A percentile compares a stretch with the other conserved stretches of the same genome.
These are phyloP conservation scores for Zeugodacus cucurbitae DNA, from an alignment of 1,140 invertebrate species.

Conservation along the genomic window DNA sequence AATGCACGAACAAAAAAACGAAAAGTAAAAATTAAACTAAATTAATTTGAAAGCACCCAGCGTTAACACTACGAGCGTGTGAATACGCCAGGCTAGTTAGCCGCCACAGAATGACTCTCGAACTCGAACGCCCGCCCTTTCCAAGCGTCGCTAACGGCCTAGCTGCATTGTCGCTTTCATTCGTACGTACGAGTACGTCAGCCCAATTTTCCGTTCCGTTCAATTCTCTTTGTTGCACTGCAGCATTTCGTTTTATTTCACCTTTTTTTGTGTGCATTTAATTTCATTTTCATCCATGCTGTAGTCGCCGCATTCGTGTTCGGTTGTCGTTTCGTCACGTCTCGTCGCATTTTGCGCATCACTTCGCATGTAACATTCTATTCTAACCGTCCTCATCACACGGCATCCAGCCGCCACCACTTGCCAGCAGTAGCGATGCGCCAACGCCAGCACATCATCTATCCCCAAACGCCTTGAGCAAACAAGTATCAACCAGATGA, in stretches of 20 bases:
- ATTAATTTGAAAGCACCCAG: not conserved
- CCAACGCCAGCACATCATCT: not conserved
- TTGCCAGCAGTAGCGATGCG: not conserved
- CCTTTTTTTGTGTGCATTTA: slow-evolving; percentile 17
- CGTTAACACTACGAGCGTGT: not conserved
- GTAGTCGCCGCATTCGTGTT: not conserved
- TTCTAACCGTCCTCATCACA: not conserved
- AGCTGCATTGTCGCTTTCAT: slow-evolving; percentile 11
- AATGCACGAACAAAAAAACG: not conserved
- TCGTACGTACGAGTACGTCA: not conserved
- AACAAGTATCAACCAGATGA: not conserved
- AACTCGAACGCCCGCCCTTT: not conserved
- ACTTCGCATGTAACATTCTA: slow-evolving; percentile 9
- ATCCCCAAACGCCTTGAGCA: not conserved
- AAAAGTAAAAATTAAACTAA: not conserved
- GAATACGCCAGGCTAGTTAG: not conserved
- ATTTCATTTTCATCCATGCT: slow-evolving; percentile 33
- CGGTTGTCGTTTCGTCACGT: slow-evolving; percentile 17
- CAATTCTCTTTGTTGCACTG: slow-evolving; percentile 5
- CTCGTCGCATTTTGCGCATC: slow-evolving; percentile 38
- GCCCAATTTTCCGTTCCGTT: not conserved
- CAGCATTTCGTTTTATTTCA: not conserved
- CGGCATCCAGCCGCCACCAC: not conserved
- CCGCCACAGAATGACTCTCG: not conserved
- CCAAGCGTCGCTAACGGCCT: not conserved